These are phyloP conservation scores for Geotrypetes seraphini DNA, from an alignment of 2,797 vertebrate genomes.

Conservation along the genomic window DNA sequence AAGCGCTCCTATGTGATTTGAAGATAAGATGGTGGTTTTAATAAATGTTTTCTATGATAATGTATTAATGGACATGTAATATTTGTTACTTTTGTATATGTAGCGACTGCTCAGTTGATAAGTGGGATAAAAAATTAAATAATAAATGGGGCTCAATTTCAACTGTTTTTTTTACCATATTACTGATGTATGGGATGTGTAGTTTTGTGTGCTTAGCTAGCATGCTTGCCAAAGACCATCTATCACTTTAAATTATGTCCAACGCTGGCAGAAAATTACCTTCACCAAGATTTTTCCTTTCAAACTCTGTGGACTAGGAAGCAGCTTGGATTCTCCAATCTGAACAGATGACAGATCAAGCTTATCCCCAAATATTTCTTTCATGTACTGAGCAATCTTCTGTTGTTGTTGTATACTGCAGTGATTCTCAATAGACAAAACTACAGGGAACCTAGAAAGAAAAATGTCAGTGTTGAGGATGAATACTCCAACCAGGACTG, in stretches of 20 bases:
- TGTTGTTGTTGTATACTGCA: constrained; percentile 92
- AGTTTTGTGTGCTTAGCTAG: too few species aligned
- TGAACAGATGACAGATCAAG: constrained; percentile 71
- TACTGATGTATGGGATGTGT: background rate
- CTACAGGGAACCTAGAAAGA: constrained; percentile 79
- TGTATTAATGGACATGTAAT: too few species aligned
- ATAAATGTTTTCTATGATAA: too few species aligned
- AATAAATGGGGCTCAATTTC: background rate
- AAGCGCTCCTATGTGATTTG: too few species aligned
- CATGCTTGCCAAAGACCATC: background rate
- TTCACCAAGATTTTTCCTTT: constrained; percentile 94
- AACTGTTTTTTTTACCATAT: background rate
- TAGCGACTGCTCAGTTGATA: too few species aligned
- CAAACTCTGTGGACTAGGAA: constrained; percentile 82
- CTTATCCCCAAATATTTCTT: constrained; percentile 82
- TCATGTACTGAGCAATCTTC: constrained; percentile 89
- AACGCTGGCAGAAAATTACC: constrained; percentile 45
- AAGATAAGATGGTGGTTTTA: too few species aligned
- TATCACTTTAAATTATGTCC: background rate
- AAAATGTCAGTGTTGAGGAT: too few species aligned
- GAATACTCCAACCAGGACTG: too few species aligned
- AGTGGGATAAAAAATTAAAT: too few species aligned
- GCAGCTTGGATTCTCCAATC: constrained; percentile 65
- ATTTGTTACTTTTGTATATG: too few species aligned
- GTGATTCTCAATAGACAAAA: constrained; percentile 94